These are phyloP conservation scores for Saiga tatarica DNA, from an alignment of 2,113 vertebrate species.

Conservation along the genomic window DNA sequence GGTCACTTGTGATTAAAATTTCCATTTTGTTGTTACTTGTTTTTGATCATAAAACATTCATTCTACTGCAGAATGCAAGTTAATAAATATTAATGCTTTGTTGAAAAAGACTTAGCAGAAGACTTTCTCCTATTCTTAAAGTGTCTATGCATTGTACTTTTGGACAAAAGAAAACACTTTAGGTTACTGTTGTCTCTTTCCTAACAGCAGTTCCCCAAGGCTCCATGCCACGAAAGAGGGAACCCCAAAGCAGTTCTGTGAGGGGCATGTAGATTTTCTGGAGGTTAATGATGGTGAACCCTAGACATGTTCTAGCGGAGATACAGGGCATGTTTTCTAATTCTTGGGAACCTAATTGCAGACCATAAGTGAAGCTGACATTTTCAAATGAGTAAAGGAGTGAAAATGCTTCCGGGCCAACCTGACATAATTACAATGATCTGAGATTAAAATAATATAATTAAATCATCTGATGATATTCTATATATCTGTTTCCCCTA, in stretches of 20 bases:
- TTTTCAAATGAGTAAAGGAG: constrained; percentile 3
- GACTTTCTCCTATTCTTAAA: constrained; percentile 17
- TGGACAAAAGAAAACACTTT: not conserved
- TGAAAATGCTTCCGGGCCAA: not conserved
- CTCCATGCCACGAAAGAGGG: not conserved
- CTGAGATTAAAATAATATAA: not conserved
- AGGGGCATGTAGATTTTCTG: not conserved
- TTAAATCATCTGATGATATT: not conserved
- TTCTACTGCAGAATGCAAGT: not conserved
- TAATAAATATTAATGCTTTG: constrained; percentile 38
- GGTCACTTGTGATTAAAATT: not conserved
- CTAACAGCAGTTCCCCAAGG: not conserved
- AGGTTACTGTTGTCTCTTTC: not conserved
- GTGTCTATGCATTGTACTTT: not conserved
- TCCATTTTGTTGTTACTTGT: constrained; percentile 35
- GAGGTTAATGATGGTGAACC: not conserved
- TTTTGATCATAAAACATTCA: constrained; percentile 59
- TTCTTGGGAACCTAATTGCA: not conserved
- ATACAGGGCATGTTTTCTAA: not conserved
- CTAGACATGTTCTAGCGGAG: not conserved
- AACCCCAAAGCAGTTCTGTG: not conserved
- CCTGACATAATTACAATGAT: not conserved
- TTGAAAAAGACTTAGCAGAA: not conserved
- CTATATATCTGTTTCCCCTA: not conserved
- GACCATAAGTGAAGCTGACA: not conserved